Base-by-base conservation (phyloP, 2,113 vertebrate species). In the Lamprotornis superbus region DNA sequence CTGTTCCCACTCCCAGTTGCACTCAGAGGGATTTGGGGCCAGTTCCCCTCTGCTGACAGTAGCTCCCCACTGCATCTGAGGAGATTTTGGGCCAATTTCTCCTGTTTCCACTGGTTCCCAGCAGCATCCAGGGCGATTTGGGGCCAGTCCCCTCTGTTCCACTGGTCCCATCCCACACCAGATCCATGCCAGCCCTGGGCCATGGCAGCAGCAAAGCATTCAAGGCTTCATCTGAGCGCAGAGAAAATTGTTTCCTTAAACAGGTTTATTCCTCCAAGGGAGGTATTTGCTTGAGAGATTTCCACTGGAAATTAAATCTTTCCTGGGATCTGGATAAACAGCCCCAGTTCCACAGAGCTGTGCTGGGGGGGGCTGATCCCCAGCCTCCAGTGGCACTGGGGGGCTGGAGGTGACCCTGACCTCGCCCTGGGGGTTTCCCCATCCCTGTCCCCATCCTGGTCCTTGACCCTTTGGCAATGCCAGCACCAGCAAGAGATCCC, bases 211-310 rank as follows among this genome's bases (percentile, higher is more conserved):
- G 89, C 67, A 75, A 87, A 91, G 33, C 1, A 0, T 74, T 64
- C 15, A 25, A 40, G 14, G 70, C 70, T 11, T 57, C 71, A 44
- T 81, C 90, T 33, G 9, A 88, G 80, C 2, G 0, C 80, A 44
- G 95, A 87, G 94, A 80, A 93, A 97, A 96, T 95, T 78, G 93
- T 96, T 96, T 89, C 90, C 83, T 93, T 93, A 59, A 95, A 50
- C 93, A 95, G 95, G 91, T 95, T 96, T 60, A 40, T 94, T 90
- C 85, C 96, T 96, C 91, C 63, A 4, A 91, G 94, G 95, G 93
- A 93, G 56, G 81, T 56, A 57, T 95, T 94, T 96, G 96, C 91
- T 91, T 81, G 89, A 95, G 95, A 95, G 69, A 73, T 91, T 92
- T 80, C 80, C 61, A 28, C 77, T 74, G 63, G 57, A 92, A 96